phyloP scores from a whole-genome alignment of 53 echinoderm and acorn worm genomes.

The Zoroaster sp. region DNA sequence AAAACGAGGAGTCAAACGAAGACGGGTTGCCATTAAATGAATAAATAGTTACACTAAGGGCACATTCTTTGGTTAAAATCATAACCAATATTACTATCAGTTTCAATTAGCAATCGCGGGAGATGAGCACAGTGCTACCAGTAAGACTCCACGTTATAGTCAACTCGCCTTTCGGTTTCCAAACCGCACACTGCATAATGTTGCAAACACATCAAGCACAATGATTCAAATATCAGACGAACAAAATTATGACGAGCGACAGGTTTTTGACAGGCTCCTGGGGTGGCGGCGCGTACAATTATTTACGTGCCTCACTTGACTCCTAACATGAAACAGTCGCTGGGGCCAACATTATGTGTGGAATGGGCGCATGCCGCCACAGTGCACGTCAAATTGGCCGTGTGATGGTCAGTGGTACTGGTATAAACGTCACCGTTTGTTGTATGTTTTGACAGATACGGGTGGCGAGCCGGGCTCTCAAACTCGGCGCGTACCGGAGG shows the following conservation, averaged over 20 bases:
- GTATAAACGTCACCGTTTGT: background rate
- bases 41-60: too few species aligned
- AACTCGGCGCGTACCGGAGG: conserved; percentile 2
- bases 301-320: conserved; percentile 48
- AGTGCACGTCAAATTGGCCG: conserved; percentile 12
- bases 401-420: conserved; percentile 15
- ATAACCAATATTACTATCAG: too few species aligned
- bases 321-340: conserved; percentile 51
- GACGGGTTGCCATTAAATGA: too few species aligned
- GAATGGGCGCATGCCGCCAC: background rate
- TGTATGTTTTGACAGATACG: conserved; percentile 56
- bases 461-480: conserved; percentile 4
- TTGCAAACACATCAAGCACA: background rate
- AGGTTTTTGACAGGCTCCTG: background rate
- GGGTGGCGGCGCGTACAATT: conserved; percentile 32
- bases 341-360: background rate
- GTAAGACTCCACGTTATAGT: too few species aligned
- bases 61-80: too few species aligned
- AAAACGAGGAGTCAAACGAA: too few species aligned
- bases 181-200: background rate
- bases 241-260: background rate
- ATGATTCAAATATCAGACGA: background rate
- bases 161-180: background rate
- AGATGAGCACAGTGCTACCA: too few species aligned
- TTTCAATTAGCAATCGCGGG: too few species aligned